phyloP scores from a whole-genome alignment of 2,113 vertebrate genomes.

The Sitta europaea region DNA sequence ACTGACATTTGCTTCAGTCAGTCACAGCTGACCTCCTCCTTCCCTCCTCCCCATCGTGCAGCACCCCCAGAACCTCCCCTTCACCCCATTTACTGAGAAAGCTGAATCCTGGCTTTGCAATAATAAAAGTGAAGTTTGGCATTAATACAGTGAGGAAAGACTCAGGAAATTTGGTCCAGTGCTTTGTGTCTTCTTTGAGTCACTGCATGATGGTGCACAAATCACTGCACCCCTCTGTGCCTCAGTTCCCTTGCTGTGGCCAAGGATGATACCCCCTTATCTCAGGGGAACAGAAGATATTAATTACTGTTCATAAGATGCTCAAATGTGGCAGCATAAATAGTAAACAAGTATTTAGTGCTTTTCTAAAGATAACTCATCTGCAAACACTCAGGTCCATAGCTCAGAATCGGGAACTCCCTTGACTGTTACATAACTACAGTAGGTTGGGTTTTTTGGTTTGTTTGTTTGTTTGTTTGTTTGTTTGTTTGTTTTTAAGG shows the following conservation, averaged over 20 bases:
- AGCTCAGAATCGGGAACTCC: neutral
- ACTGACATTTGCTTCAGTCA: neutral
- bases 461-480: too few relatives aligned
- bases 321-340: neutral
- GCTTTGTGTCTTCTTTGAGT: neutral
- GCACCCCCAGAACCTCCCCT: neutral
- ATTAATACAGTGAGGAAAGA: neutral
- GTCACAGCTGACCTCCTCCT: neutral
- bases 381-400: neutral
- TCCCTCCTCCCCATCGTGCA: neutral
- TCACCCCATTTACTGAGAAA: neutral
- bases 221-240: neutral
- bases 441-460: too few relatives aligned
- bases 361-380: conserved; percentile 12
- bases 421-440: neutral
- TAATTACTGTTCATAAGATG: neutral
- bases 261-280: neutral
- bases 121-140: neutral
- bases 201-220: conserved; percentile 26
- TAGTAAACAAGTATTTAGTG: neutral
- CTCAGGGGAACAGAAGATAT: neutral
- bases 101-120: neutral
- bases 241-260: neutral
- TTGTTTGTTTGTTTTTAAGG: neutral
- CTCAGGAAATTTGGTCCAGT: neutral